Percentiles rank a stretch among this genome's conserved stretches.
Conservation (phyloP, 2,888 invertebrate genomes). For the Lobophora halterata region DNA sequence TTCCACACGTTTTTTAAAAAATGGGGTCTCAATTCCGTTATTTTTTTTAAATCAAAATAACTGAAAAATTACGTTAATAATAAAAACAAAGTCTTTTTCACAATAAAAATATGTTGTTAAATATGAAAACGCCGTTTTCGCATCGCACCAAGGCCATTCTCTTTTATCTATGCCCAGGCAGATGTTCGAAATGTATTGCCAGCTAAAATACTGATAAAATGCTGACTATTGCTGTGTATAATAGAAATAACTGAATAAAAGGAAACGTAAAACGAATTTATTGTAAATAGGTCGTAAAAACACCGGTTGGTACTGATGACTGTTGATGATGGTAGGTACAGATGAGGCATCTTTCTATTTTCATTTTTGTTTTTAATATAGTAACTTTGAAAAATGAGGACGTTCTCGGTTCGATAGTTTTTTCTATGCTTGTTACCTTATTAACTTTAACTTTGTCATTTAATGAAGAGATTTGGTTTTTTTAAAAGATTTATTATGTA, state of each 20-base stretch:
- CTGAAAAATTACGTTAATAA: too few species aligned
- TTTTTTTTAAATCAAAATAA: too few species aligned
- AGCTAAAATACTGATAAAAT: conserved; percentile 18
- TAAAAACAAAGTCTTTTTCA: too few species aligned
- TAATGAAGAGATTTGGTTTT: too few species aligned
- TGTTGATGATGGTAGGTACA: conserved; percentile 27
- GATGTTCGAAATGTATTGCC: conserved; percentile 18
- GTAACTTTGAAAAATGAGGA: too few species aligned
- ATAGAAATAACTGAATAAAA: conserved; percentile 56
- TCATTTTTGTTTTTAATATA: too few species aligned
- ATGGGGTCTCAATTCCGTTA: too few species aligned
- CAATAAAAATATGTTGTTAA: too few species aligned
- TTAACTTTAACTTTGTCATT: too few species aligned
- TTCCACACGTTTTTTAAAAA: too few species aligned
- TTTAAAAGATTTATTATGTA: background rate
- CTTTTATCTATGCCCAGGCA: conserved; percentile 13
- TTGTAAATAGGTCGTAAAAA: conserved; percentile 72
- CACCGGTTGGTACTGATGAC: conserved; percentile 50
- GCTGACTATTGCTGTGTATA: conserved; percentile 21
- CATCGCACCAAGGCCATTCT: conserved; percentile 8
- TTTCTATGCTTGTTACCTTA: too few species aligned
- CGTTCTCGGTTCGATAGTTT: too few species aligned
- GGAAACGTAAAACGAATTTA: conserved; percentile 60
- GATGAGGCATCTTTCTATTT: conserved; percentile 2
- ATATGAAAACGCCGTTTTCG: conserved; percentile 2